Base-by-base conservation (phyloP, 2,797 vertebrate species). In the Rhinichthys osculus region DNA sequence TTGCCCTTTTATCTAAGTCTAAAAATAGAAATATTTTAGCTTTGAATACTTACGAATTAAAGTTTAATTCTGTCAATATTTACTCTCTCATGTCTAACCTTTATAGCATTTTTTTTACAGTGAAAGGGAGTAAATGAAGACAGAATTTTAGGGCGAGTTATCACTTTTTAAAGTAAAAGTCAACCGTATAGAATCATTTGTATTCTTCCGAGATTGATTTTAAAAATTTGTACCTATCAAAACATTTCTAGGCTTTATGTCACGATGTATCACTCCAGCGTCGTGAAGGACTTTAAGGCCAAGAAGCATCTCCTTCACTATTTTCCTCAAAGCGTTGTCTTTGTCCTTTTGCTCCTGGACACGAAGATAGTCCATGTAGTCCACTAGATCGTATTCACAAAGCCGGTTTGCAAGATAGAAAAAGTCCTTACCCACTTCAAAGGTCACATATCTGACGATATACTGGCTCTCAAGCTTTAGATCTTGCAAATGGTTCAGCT, bases 191-290 rank as follows among this genome's bases (percentile, higher is more conserved):
- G 0, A 71, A 42, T 35, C 0, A 35, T 67, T 35, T 19, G 5
- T 38, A 30, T 33, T 71, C 35, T 14, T 23, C 3, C 0, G 6
- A 16, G n/a, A 44, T 44, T 42, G 9, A 10, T 47, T 47, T 47
- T 5, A 16, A 47, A 27, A 40, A 7, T 19, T 21, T 10, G 42
- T 87, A 89, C 89, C 89, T 33, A 88, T 89, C 40, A 90, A 81
- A 81, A 90, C 69, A 82, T 87, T 90, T 38, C 17, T 23, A 17
- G 89, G 89, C 73, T 90, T 90, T 72, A 90, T 66, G 30, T 90
- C 89, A 11, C 84, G 30, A 44, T 90, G 89, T 9, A 90, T 40
- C 30, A 88, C 74, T 17, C 3, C 8, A 17, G 66, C 78, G 1
- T 7, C 3, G 21, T 88, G 89, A 52, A 90, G 87, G 54, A 30